Percentiles rank a stretch among this genome's conserved stretches.
Evolutionary conservation across 2,797 vertebrate species (phyloP).

Genomic region (Novumbra hubbsi): DNA sequence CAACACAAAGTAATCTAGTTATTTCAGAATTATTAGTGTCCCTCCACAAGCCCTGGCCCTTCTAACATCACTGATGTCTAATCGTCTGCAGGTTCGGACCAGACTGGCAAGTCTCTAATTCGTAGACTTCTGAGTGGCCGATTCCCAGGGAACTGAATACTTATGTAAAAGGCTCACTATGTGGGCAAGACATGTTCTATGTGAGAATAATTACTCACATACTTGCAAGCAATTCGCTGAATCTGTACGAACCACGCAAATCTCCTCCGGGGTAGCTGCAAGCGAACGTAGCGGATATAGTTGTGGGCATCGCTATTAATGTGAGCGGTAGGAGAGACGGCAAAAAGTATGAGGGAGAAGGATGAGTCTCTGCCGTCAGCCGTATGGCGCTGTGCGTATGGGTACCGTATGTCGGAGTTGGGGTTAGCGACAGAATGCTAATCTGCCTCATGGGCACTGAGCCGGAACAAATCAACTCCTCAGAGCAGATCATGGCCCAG

Average conservation of each 20-base stretch:
- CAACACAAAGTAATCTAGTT: constrained; percentile 64
- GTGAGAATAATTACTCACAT: constrained; percentile 50
- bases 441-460: constrained; percentile 66
- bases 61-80: constrained; percentile 60
- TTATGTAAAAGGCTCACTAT: constrained; percentile 37
- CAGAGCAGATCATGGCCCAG: constrained; percentile 64
- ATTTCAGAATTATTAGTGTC: constrained; percentile 62
- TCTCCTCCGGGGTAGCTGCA: constrained; percentile 44
- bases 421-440: constrained; percentile 64
- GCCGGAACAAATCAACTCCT: constrained; percentile 71
- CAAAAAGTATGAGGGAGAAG: constrained; percentile 37
- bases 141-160: constrained; percentile 34
- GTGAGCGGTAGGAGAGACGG: constrained; percentile 41
- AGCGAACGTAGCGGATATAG: constrained; percentile 51
- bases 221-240: constrained; percentile 42
- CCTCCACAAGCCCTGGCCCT: constrained; percentile 40
- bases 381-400: constrained; percentile 23
- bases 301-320: constrained; percentile 57
- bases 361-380: constrained; percentile 29
- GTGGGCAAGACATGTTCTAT: constrained; percentile 27
- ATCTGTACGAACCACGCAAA: constrained; percentile 35
- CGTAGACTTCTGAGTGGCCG: constrained; percentile 39
- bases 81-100: constrained; percentile 42
- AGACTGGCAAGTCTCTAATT: constrained; percentile 42
- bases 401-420: constrained; percentile 58